These are phyloP conservation scores for Zootermopsis nevadensis DNA, from an alignment of 2,888 invertebrate species.

Conservation along the genomic window DNA sequence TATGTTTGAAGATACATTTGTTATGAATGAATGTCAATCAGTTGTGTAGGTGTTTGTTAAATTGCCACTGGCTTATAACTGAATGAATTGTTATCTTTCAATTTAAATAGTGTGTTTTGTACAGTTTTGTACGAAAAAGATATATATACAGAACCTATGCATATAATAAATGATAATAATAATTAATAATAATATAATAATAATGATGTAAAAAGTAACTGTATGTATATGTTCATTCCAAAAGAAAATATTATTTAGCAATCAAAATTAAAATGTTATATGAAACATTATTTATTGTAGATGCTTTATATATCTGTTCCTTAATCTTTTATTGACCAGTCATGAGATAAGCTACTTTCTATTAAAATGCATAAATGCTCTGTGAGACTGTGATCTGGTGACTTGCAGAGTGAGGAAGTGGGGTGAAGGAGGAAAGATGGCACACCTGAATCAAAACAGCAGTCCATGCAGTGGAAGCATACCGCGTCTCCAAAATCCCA, in stretches of 20 bases:
- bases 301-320: neutral
- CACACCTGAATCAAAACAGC: no score
- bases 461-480: no score
- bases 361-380: no score
- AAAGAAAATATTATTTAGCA: slow-evolving; percentile 24
- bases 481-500: no score
- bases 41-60: slow-evolving; percentile 21
- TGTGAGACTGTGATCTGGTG: no score
- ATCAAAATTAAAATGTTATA: neutral
- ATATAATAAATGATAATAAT: neutral
- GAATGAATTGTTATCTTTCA: slow-evolving; percentile 27
- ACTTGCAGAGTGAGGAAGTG: no score
- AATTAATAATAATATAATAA: neutral
- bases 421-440: no score
- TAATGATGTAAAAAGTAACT: slow-evolving; percentile 23
- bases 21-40: neutral
- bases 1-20: neutral
- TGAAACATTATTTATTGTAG: neutral
- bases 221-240: slow-evolving; percentile 20
- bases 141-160: slow-evolving; percentile 24
- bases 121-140: slow-evolving; percentile 51
- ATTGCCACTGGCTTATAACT: neutral
- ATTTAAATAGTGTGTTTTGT: slow-evolving; percentile 49
- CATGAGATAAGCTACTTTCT: no score
- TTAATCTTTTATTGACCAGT: no score